Evolutionary conservation across 2,888 invertebrate species (phyloP).

Genomic region (Apodemia mormo): DNA sequence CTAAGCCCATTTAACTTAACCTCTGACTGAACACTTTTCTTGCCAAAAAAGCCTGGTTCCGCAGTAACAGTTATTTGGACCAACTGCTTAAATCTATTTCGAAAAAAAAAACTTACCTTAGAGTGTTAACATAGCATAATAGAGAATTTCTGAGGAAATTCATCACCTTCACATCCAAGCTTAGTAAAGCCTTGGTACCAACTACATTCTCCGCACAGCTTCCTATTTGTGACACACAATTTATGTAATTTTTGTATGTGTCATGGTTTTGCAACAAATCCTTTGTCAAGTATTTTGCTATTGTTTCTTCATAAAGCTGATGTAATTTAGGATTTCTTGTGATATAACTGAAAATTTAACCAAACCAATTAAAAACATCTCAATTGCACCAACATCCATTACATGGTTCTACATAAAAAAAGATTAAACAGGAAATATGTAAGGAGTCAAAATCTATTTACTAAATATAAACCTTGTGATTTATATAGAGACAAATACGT

Average conservation of each 20-base stretch:
- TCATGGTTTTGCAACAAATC: slow-evolving; percentile 19
- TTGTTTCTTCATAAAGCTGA: slow-evolving; percentile 46
- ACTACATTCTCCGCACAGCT: slow-evolving; percentile 64
- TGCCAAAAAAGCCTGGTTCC: no score
- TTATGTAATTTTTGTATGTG: slow-evolving; percentile 42
- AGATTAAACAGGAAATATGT: no score
- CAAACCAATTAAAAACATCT: no score
- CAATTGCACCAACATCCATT: no score
- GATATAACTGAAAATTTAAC: slow-evolving; percentile 49
- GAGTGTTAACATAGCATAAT: slow-evolving; percentile 44
- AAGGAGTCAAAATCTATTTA: no score
- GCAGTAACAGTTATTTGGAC: no score
- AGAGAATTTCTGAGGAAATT: slow-evolving; percentile 50
- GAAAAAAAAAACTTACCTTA: slow-evolving; percentile 45
- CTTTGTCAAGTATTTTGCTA: slow-evolving; percentile 45
- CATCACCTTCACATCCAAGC: slow-evolving; percentile 44
- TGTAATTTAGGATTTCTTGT: slow-evolving; percentile 51
- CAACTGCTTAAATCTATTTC: no score
- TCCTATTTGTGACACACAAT: slow-evolving; percentile 49
- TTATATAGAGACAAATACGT: no score
- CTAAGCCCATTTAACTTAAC: no score
- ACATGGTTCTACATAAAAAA: no score
- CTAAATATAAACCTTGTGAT: no score
- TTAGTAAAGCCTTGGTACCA: slow-evolving; percentile 51
- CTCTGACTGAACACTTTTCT: no score